Conservation (phyloP, 2,797 vertebrate genomes). For the Chelonia mydas region DNA sequence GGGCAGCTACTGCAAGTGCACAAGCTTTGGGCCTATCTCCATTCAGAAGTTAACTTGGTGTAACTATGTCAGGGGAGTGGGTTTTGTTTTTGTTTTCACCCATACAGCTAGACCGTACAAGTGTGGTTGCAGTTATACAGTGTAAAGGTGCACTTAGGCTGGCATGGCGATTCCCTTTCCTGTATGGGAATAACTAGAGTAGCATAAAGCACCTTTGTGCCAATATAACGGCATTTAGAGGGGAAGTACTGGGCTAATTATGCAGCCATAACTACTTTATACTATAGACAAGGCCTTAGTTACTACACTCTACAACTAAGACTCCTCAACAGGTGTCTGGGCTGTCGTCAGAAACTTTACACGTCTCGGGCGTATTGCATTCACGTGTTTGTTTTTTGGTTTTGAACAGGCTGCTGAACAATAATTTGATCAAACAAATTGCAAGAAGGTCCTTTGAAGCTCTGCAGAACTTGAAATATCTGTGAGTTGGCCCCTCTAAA, state of each 20-base stretch:
- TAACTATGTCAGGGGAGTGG: no score
- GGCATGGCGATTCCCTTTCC: no score
- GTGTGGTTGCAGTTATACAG: no score
- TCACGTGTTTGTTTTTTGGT: neutral
- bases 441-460: slow-evolving; percentile 72
- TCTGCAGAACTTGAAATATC: slow-evolving; percentile 77
- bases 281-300: neutral
- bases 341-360: neutral
- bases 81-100: no score
- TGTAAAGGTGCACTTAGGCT: no score
- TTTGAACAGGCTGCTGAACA: slow-evolving; percentile 76
- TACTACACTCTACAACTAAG: neutral
- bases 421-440: slow-evolving; percentile 76
- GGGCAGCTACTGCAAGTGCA: no score
- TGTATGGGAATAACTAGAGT: no score
- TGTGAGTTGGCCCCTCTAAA: slow-evolving; percentile 70
- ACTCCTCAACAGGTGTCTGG: neutral
- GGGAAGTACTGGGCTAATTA: neutral
- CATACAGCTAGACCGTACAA: no score
- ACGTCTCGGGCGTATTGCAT: rapidly evolving
- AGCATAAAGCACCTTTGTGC: no score
- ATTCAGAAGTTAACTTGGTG: no score
- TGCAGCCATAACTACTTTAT: neutral
- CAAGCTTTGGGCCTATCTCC: no score
- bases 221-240: no score